phyloP scores from a whole-genome alignment of 2,113 vertebrate species.

The Muscicapa adusta region DNA sequence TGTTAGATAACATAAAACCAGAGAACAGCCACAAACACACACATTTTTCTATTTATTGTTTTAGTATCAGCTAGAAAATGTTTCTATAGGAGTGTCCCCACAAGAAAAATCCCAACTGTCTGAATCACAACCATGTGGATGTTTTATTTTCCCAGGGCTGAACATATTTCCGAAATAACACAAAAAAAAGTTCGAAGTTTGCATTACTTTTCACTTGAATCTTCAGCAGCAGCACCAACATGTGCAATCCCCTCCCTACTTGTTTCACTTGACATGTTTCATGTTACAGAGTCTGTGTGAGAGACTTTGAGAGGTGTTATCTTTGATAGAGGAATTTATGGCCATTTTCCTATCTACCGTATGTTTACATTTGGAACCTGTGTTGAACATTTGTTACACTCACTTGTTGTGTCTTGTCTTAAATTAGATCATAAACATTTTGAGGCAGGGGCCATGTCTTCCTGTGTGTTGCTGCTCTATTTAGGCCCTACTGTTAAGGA shows the following conservation, averaged over 20 bases:
- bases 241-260: neutral
- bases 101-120: neutral
- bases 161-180: neutral
- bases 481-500: neutral
- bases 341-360: conserved; percentile 64
- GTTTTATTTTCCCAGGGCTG: neutral
- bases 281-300: conserved; percentile 2
- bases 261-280: conserved; percentile 42
- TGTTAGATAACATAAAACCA: conserved; percentile 37
- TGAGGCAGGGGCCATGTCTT: conserved; percentile 19
- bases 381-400: conserved; percentile 59
- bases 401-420: conserved; percentile 65
- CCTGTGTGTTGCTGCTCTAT: neutral
- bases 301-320: conserved; percentile 64
- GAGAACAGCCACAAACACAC: neutral
- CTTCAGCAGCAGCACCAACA: neutral
- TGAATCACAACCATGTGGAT: neutral
- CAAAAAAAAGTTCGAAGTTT: neutral
- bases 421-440: conserved; percentile 63
- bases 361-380: conserved; percentile 65
- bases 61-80: neutral
- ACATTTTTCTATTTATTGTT: conserved; percentile 23
- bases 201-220: neutral
- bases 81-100: neutral
- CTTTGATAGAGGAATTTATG: conserved; percentile 67